These are phyloP conservation scores for Aleiodes alternator DNA, from an alignment of 2,888 invertebrate species.

Conservation along the genomic window DNA sequence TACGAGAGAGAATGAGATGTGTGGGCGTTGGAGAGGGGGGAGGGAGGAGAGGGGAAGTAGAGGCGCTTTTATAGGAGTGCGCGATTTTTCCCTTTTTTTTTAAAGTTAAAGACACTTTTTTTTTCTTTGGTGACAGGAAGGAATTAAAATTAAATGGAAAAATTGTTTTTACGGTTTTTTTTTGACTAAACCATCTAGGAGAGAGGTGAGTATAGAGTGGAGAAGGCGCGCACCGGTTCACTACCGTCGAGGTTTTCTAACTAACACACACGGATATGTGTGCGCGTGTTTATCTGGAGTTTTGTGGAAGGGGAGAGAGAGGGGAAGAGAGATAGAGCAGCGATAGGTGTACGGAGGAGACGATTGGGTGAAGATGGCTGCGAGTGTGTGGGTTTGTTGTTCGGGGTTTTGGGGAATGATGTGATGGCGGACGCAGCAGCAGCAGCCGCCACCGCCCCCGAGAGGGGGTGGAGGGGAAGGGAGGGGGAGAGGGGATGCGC, in stretches of 20 bases:
- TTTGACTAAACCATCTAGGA: constrained; percentile 64
- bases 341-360: constrained; percentile 60
- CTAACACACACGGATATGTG: constrained; percentile 63
- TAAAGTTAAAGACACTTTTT: background rate
- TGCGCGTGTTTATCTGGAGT: constrained; percentile 26
- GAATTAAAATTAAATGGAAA: background rate
- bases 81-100: background rate
- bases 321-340: constrained; percentile 64
- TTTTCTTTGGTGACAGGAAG: background rate
- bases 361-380: constrained; percentile 58
- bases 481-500: constrained; percentile 44
- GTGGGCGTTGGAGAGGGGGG: background rate
- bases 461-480: too few species aligned
- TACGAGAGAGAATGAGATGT: background rate
- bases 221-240: constrained; percentile 68
- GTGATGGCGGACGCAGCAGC: constrained; percentile 78
- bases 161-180: constrained; percentile 21
- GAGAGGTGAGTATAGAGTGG: constrained; percentile 53
- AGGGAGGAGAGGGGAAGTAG: constrained; percentile 44
- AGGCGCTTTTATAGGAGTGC: constrained; percentile 34
- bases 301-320: constrained; percentile 35
- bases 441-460: constrained; percentile 76
- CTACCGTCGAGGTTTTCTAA: constrained; percentile 63
- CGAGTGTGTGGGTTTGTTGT: constrained; percentile 61
- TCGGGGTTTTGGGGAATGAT: constrained; percentile 67